Evolutionary conservation across 2,797 vertebrate species (phyloP), one percentile per base, ranked within the genome.

Genomic region (Amblyraja radiata): DNA sequence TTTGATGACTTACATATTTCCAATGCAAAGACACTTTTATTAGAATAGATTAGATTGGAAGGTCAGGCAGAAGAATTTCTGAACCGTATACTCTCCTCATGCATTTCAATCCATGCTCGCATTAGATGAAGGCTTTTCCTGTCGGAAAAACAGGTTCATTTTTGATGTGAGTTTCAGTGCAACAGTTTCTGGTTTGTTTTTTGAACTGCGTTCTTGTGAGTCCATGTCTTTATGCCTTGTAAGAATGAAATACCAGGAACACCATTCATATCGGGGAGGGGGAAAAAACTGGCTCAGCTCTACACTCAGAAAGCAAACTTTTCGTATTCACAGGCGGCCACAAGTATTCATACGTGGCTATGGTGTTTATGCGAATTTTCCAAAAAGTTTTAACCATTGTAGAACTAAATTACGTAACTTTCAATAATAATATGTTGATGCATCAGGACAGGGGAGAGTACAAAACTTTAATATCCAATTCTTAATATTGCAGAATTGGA

Each of bases 331-430:
- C 90, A 92, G 54, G 32, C 73, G 11, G 36, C 90, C 90, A 76
- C 90, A 92, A 92, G 76, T 92, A 92, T 92, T 92, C 90, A 92
- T 92, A 76, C 90, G 46, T 92, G 90, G 90, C 39, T 74, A 91
- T 91, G 46, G 71, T 76, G 65, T 92, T 54, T 74, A 46, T 74
- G 73, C n/a, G 71, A 76, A 28, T 76, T 74, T 54, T 46, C 71
- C 90, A 76, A 76, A 91, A 46, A 8, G 1, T 74, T 92, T 92
- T 76, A 92, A 76, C 90, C 36, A 54, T 76, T 74, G 68, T 54
- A 25, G 36, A 76, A 28, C 68, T 92, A 36, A 74, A 73, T 54
- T 92, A 25, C 76, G 73, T 71, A 76, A 92, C 11, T 2, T 58
- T 54, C 71, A 73, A 28, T 74, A 74, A 92, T 74, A 74, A 92